Conservation (phyloP, 2,888 invertebrate genomes). For the Theodoxus fluviatilis region DNA sequence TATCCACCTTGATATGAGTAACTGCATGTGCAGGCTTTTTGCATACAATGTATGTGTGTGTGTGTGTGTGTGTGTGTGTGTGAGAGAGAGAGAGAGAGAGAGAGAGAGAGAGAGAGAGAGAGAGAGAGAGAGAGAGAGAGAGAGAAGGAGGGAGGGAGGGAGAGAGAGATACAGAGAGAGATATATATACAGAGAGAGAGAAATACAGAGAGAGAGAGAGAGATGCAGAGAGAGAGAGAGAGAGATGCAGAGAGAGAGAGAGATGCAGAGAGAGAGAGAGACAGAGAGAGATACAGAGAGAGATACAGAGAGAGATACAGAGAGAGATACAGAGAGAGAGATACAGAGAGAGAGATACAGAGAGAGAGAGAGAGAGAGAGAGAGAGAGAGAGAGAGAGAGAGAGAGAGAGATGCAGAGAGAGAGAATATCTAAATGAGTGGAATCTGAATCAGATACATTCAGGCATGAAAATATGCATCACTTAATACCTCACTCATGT, state of each 20-base stretch:
- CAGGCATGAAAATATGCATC: no score
- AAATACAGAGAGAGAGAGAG: not conserved
- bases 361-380: not conserved
- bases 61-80: not conserved
- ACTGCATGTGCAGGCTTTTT: not conserved
- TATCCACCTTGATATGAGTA: no score
- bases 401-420: conserved; percentile 1
- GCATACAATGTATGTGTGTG: not conserved
- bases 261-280: not conserved
- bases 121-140: not conserved
- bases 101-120: not conserved
- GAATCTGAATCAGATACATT: no score
- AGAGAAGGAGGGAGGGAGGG: not conserved
- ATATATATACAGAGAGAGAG: not conserved
- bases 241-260: not conserved
- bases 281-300: conserved; percentile 17
- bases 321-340: not conserved
- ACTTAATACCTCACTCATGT: no score
- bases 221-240: not conserved
- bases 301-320: not conserved
- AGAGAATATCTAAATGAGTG: no score
- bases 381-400: not conserved
- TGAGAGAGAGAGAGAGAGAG: not conserved
- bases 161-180: not conserved
- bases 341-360: not conserved